These are phyloP conservation scores for Trichechus manatus DNA, from an alignment of 2,113 vertebrate genomes.

Conservation along the genomic window DNA sequence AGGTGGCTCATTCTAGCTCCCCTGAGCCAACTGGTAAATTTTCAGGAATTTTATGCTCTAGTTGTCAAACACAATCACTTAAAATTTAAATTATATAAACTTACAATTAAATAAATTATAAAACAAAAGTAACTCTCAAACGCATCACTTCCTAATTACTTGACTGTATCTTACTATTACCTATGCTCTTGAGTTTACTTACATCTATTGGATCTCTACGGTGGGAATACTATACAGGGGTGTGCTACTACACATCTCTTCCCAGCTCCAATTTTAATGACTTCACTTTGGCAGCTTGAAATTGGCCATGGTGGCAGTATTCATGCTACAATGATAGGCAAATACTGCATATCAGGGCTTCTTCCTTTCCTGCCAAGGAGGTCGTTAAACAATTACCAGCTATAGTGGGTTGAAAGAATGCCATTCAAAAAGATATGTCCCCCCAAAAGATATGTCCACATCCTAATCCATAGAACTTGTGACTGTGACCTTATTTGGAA, in stretches of 20 bases:
- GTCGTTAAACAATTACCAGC: background rate
- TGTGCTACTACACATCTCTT: background rate
- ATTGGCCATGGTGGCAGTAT: background rate
- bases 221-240: background rate
- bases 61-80: conserved; percentile 15
- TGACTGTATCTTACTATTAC: background rate
- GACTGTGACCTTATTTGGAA: background rate
- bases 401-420: background rate
- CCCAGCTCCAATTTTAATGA: background rate
- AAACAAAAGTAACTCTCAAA: background rate
- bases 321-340: background rate
- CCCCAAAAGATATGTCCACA: background rate
- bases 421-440: background rate
- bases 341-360: background rate
- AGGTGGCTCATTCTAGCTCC: background rate
- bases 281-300: background rate
- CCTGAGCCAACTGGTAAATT: background rate
- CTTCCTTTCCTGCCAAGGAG: background rate
- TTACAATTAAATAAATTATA: conserved; percentile 39
- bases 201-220: background rate
- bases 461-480: background rate
- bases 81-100: conserved; percentile 18
- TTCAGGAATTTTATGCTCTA: background rate
- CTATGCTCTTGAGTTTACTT: background rate
- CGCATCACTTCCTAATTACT: background rate